Evolutionary conservation across 2,888 invertebrate genomes (phyloP).

Genomic region (Chrysodeixis includens): DNA sequence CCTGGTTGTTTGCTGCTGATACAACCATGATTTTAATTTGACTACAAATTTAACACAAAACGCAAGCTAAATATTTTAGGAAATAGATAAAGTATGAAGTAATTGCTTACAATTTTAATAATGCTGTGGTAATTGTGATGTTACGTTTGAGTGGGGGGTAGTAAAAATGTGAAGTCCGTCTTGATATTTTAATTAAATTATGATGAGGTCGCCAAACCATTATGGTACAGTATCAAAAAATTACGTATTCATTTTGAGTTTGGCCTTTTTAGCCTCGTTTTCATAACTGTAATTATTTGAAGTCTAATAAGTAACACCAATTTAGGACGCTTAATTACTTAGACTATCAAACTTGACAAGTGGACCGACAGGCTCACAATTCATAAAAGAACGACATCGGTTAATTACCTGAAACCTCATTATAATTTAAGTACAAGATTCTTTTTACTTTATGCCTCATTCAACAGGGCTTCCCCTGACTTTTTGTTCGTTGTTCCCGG

Average conservation of each 20-base stretch:
- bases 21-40: neutral
- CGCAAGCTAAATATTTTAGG: neutral
- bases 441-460: no score
- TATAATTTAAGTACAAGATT: neutral
- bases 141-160: no score
- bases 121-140: no score
- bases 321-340: neutral
- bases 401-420: neutral
- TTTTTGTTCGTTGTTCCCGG: no score
- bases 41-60: neutral
- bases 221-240: neutral
- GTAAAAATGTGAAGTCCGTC: neutral
- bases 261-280: neutral
- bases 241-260: neutral
- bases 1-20: neutral
- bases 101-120: neutral
- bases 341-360: neutral
- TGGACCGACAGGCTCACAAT: neutral
- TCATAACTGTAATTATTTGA: constrained; percentile 1
- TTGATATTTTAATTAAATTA: constrained; percentile 1
- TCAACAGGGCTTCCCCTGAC: no score
- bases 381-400: neutral
- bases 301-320: constrained; percentile 2
- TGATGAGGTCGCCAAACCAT: neutral
- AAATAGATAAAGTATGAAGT: neutral